Base-by-base conservation (phyloP, 2,888 invertebrate genomes). In the Ormyrus pomaceus region DNA sequence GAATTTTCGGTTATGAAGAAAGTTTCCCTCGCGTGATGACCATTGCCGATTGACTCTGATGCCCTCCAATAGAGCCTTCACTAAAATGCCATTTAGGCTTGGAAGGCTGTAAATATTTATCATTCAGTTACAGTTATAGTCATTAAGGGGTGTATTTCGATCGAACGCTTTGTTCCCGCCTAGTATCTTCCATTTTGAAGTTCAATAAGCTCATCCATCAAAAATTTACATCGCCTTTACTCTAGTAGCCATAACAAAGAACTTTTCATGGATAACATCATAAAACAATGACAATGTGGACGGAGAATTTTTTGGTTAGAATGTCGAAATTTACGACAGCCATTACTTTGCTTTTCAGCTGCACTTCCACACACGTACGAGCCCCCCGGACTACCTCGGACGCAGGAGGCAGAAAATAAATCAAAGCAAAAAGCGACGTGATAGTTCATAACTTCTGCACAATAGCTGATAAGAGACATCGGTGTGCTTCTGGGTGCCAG, bases 1-100 rank as follows among this genome's bases (percentile, higher is more conserved):
- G 73, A 73, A 76, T 79, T 79, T 82, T 82, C 75, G 76, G 78
- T 82, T 82, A 19, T 82, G 72, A 79, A 73, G 64, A 76, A 82
- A 79, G 58, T 82, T 78, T 71, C 56, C 46, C 48, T 50, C 59
- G 62, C 51, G 65, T 9, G 9, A 46, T 51, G 9, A 19, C 19
- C 19, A 19, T 19, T 19, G 19, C 19, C 72, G 65, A 66, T 56
- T 45, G 70, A 65, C 59, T 70, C 19, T 19, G 19, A 19, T 19
- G 19, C 19, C 19, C 1, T 19, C 19, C 19, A 19, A 19, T 19
- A 19, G 19, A 19, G 19, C 19, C 19, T 19, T 19, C 19, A 19
- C 19, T 2, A 19, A 19, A 19, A 19, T 19, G 19, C 19, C 19
- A 19, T 19, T 19, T 19, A 19, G 19, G 19, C 19, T 19, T 19